phyloP scores from a whole-genome alignment of 2,888 invertebrate genomes.

The Pyralis farinalis region DNA sequence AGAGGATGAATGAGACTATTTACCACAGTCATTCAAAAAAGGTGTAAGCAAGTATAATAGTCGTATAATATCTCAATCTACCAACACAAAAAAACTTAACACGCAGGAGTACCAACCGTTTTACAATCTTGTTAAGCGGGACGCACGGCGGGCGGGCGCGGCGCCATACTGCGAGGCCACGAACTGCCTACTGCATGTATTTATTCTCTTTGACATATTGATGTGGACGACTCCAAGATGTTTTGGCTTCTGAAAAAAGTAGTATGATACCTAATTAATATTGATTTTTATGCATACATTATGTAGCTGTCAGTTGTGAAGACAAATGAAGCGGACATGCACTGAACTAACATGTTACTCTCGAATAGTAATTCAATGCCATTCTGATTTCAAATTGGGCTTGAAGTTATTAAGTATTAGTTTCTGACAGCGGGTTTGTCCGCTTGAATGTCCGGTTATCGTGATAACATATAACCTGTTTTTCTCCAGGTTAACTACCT shows the following conservation, averaged over 20 bases:
- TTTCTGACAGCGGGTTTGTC: too few relatives aligned
- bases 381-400: too few relatives aligned
- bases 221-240: constrained; percentile 11
- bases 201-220: constrained; percentile 33
- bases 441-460: too few relatives aligned
- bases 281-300: constrained; percentile 11
- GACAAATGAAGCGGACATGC: too few relatives aligned
- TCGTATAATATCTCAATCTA: constrained; percentile 10
- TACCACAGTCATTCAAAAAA: constrained; percentile 9
- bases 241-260: constrained; percentile 13
- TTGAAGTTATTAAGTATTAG: too few relatives aligned
- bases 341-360: too few relatives aligned
- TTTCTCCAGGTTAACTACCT: too few relatives aligned
- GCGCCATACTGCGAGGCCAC: constrained; percentile 28
- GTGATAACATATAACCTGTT: too few relatives aligned
- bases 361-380: too few relatives aligned
- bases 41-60: not conserved
- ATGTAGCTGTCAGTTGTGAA: too few relatives aligned
- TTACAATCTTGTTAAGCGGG: constrained; percentile 27
- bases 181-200: constrained; percentile 32
- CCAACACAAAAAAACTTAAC: constrained; percentile 9
- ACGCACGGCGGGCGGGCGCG: constrained; percentile 34
- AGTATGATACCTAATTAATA: constrained; percentile 6
- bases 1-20: not conserved
- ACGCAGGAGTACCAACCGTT: constrained; percentile 16